Evolutionary conservation across 2,113 vertebrate genomes (phyloP).

Genomic region (Cyanoramphus novaezelandiae): DNA sequence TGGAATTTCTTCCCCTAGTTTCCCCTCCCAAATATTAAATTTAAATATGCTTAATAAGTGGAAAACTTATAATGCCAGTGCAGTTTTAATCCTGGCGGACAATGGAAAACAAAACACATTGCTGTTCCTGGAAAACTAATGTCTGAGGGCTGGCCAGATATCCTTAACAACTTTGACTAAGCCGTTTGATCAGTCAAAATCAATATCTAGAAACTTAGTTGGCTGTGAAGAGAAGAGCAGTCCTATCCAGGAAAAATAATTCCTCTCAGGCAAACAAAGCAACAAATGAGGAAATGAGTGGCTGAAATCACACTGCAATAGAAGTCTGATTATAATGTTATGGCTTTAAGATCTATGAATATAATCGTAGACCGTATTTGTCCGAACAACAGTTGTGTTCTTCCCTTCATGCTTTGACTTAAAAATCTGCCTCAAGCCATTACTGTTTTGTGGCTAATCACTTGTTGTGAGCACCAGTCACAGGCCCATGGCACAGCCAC

Average conservation of each 20-base stretch:
- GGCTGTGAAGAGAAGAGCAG: background rate
- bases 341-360: background rate
- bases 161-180: background rate
- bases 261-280: background rate
- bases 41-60: background rate
- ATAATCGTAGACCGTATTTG: background rate
- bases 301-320: background rate
- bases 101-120: background rate
- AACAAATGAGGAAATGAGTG: background rate
- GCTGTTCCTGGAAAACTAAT: background rate
- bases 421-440: background rate
- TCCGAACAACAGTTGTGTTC: background rate
- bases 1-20: background rate
- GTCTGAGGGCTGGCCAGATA: background rate
- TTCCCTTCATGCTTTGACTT: background rate
- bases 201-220: background rate
- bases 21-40: background rate
- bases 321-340: background rate
- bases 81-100: background rate
- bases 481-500: background rate
- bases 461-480: background rate
- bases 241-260: background rate
- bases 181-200: background rate
- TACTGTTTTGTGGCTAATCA: fast-evolving
- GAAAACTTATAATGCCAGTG: background rate